phyloP scores from a whole-genome alignment of 2,888 invertebrate species.

The Diadegma fenestrale region DNA sequence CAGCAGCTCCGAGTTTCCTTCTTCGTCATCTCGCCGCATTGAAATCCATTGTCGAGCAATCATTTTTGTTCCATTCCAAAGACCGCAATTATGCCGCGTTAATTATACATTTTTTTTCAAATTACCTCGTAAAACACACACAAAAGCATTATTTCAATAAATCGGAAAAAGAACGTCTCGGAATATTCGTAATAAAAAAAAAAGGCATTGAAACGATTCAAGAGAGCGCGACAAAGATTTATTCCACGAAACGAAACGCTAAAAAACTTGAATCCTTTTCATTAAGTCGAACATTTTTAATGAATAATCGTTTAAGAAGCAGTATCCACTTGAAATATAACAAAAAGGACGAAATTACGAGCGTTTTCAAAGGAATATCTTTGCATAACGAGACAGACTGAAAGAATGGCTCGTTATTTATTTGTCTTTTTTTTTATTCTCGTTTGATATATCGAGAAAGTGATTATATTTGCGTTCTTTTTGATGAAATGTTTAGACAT shows the following conservation, averaged over 20 bases:
- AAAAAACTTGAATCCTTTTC: neutral
- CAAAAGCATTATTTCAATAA: neutral
- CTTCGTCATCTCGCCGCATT: neutral
- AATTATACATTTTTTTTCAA: neutral
- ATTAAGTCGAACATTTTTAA: neutral
- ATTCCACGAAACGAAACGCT: neutral
- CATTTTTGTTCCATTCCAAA: neutral
- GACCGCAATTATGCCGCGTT: neutral
- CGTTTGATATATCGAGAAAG: neutral
- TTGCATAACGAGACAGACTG: constrained; percentile 7
- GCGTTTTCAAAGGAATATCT: neutral
- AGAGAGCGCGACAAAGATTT: neutral
- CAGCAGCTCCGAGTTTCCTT: neutral
- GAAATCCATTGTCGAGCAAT: neutral
- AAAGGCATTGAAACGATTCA: neutral
- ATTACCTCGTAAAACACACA: neutral
- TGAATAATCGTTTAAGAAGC: neutral
- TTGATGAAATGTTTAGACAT: neutral
- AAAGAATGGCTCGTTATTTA: constrained; percentile 6
- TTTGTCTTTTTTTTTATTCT: neutral
- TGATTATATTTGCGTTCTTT: constrained; percentile 22
- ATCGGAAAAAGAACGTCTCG: neutral
- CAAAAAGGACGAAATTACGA: constrained; percentile 14
- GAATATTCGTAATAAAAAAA: neutral
- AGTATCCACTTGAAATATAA: constrained; percentile 25